Percentiles rank a stretch among this genome's conserved stretches.
phyloP scores from a whole-genome alignment of 2,888 invertebrate genomes.

The Kuschelorhynchus macadamiae region DNA sequence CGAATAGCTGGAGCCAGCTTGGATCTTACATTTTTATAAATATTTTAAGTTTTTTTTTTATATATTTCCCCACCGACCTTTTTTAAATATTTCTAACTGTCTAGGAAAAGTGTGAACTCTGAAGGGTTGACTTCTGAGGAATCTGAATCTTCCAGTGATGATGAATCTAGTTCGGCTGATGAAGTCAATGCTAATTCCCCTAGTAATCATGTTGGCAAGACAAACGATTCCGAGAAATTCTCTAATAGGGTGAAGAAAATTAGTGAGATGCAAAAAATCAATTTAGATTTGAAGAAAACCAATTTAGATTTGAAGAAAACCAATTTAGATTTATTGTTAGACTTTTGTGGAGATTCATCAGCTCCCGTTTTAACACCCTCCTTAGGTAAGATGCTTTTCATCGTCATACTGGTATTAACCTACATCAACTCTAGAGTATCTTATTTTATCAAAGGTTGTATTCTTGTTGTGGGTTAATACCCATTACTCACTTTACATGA shows the following conservation, averaged over 20 bases:
- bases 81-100: too few relatives aligned
- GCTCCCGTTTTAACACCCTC: conserved; percentile 88
- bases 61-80: too few relatives aligned
- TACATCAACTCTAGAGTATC: neutral
- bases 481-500: too few relatives aligned
- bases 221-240: conserved; percentile 27
- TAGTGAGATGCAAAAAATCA: too few relatives aligned
- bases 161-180: conserved; percentile 42
- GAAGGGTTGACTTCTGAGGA: conserved; percentile 51
- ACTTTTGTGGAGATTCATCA: conserved; percentile 81
- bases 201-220: conserved; percentile 39
- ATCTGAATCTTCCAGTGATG: conserved; percentile 51
- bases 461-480: too few relatives aligned
- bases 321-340: conserved; percentile 87
- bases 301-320: too few relatives aligned
- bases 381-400: conserved; percentile 60
- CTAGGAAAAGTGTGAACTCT: conserved; percentile 45
- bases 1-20: too few relatives aligned
- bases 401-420: neutral
- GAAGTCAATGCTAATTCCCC: conserved; percentile 22
- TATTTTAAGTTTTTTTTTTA: too few relatives aligned
- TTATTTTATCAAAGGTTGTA: neutral
- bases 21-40: too few relatives aligned
- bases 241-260: conserved; percentile 25
- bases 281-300: too few relatives aligned